Evolutionary conservation across 1,140 invertebrate species (phyloP).

Genomic region (Dinothrombium tinctorium): DNA sequence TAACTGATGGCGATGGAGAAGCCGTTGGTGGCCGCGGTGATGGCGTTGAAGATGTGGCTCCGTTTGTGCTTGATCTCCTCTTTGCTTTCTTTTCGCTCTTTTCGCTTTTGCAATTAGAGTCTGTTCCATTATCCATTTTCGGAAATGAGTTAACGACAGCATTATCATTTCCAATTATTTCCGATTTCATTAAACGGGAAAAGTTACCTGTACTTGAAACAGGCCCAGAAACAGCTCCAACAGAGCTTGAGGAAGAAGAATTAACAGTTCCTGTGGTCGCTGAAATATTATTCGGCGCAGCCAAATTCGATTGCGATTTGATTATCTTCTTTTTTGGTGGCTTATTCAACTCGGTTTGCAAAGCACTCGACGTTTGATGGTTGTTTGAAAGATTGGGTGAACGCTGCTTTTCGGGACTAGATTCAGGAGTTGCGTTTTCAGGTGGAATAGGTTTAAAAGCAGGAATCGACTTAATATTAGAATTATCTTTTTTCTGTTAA

Average conservation of each 20-base stretch:
- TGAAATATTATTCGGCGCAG: too few relatives aligned
- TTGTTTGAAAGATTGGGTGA: neutral
- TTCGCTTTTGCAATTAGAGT: neutral
- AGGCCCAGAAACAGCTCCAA: conserved; percentile 5
- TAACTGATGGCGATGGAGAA: conserved; percentile 1
- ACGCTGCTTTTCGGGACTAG: conserved; percentile 45
- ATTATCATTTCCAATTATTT: neutral
- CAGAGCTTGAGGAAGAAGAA: conserved; percentile 3
- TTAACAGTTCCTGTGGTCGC: too few relatives aligned
- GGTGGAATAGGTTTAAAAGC: conserved; percentile 65
- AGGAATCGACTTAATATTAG: conserved; percentile 80
- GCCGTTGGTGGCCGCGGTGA: neutral
- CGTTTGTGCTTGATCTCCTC: neutral
- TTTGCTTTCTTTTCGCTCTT: neutral
- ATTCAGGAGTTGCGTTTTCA: conserved; percentile 55
- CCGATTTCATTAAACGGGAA: neutral
- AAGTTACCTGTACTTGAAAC: neutral
- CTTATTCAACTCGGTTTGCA: neutral
- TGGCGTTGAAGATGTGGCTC: neutral
- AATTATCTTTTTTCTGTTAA: conserved; percentile 60
- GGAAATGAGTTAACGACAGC: neutral
- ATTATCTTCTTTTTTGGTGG: conserved; percentile 6
- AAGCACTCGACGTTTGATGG: neutral
- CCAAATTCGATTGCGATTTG: too few relatives aligned
- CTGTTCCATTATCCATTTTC: neutral